These are phyloP conservation scores for Scaptomyza parva DNA, from an alignment of 2,888 invertebrate species.

Conservation along the genomic window DNA sequence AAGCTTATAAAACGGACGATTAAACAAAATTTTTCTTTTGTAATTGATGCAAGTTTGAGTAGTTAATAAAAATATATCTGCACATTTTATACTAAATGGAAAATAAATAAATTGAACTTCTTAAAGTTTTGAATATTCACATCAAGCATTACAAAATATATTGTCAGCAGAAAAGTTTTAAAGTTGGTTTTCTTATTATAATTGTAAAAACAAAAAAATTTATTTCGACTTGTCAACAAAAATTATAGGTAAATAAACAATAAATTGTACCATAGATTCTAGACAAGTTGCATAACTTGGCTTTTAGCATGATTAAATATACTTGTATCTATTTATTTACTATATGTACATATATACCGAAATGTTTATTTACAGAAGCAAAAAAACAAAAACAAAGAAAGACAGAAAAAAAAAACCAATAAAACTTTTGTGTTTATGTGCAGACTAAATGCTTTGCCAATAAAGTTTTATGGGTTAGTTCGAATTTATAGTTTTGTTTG, in stretches of 20 bases:
- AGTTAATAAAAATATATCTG: no score
- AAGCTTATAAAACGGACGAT: no score
- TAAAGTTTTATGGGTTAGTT: slow-evolving; percentile 66
- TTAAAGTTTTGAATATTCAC: no score
- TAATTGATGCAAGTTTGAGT: no score
- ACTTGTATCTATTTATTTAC: slow-evolving; percentile 12
- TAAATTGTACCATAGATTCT: slow-evolving; percentile 7
- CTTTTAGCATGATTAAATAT: slow-evolving; percentile 70
- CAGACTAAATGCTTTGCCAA: slow-evolving; percentile 64
- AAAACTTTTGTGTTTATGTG: slow-evolving; percentile 57
- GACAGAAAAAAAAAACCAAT: slow-evolving; percentile 26
- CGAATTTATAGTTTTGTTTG: slow-evolving; percentile 79
- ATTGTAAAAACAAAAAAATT: background rate
- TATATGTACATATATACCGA: background rate
- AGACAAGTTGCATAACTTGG: slow-evolving; percentile 41
- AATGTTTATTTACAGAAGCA: no score
- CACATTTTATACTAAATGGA: no score
- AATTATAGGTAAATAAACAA: slow-evolving; percentile 32
- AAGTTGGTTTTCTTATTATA: no score
- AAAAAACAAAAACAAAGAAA: slow-evolving; percentile 26
- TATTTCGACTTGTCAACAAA: background rate
- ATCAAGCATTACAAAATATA: no score
- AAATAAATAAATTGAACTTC: no score
- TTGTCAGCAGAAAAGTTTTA: no score
- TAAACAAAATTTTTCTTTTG: no score